phyloP scores from a whole-genome alignment of 2,888 invertebrate genomes.

The Mesorhabditis spiculigera region DNA sequence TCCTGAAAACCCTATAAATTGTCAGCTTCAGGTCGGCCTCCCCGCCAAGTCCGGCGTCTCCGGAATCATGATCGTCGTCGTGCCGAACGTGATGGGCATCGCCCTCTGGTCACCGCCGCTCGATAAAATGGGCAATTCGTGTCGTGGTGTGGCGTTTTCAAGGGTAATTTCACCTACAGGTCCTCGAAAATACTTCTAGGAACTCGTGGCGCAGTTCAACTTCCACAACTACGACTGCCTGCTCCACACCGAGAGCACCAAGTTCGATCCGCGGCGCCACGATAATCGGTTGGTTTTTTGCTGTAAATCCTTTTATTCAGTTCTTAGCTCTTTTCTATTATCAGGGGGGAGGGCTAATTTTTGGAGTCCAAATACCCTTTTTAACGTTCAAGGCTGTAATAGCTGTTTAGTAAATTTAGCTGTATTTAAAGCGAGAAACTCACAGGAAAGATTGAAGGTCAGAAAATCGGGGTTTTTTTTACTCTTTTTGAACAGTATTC shows the following conservation, averaged over 20 bases:
- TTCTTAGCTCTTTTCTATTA: neutral
- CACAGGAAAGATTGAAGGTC: too few relatives aligned
- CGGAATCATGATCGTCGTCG: conserved; percentile 82
- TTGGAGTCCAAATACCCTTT: too few relatives aligned
- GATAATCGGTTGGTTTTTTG: conserved; percentile 3
- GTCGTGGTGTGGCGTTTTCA: conserved; percentile 87
- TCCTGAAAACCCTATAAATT: too few relatives aligned
- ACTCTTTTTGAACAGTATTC: too few relatives aligned
- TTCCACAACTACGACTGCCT: conserved; percentile 90
- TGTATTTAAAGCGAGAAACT: too few relatives aligned
- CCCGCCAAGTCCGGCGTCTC: conserved; percentile 70
- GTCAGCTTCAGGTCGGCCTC: conserved; percentile 62
- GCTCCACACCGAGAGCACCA: conserved; percentile 79
- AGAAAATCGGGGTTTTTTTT: too few relatives aligned
- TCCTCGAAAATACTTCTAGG: conserved; percentile 6
- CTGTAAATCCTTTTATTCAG: neutral
- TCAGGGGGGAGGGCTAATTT: too few relatives aligned
- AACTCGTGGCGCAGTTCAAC: conserved; percentile 71
- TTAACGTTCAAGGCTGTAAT: too few relatives aligned
- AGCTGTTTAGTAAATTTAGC: too few relatives aligned
- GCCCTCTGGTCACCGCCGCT: conserved; percentile 70
- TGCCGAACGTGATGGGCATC: conserved; percentile 50
- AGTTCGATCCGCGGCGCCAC: conserved; percentile 84
- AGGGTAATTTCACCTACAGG: conserved; percentile 61
- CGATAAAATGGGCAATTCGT: conserved; percentile 82